Evolutionary conservation across 2,113 vertebrate species (phyloP).

Genomic region (Aegithalos caudatus): DNA sequence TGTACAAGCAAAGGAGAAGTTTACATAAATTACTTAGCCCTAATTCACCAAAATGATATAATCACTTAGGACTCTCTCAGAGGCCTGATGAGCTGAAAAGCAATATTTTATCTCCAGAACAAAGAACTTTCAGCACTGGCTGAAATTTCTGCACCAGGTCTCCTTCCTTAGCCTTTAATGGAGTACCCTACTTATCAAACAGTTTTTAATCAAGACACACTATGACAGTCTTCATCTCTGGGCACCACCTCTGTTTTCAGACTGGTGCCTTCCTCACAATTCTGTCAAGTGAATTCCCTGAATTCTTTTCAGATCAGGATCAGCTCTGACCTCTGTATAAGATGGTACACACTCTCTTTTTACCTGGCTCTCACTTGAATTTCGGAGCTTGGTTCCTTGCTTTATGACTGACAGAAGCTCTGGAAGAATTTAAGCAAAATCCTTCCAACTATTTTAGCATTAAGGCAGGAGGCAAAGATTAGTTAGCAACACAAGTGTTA

Average conservation of each 20-base stretch:
- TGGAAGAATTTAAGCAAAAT: slow-evolving; percentile 21
- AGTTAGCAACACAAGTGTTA: background rate
- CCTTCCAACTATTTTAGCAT: slow-evolving; percentile 19
- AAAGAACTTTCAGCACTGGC: background rate
- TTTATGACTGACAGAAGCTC: background rate
- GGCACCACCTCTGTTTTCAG: background rate
- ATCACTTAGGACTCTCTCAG: background rate
- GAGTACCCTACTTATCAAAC: background rate
- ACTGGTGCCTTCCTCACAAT: background rate
- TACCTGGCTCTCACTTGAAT: background rate
- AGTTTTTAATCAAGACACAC: background rate
- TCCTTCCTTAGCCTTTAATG: background rate
- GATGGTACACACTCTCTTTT: background rate
- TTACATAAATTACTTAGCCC: background rate
- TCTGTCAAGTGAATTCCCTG: background rate
- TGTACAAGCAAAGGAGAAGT: background rate
- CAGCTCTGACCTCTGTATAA: background rate
- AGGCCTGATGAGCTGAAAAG: background rate
- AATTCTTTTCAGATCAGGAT: background rate
- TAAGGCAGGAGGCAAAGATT: background rate
- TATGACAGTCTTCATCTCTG: background rate
- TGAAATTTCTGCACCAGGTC: background rate
- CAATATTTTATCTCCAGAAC: background rate
- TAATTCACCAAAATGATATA: background rate
- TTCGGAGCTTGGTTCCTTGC: background rate